phyloP scores from a whole-genome alignment of 2,888 invertebrate genomes.

The Patella pellucida region DNA sequence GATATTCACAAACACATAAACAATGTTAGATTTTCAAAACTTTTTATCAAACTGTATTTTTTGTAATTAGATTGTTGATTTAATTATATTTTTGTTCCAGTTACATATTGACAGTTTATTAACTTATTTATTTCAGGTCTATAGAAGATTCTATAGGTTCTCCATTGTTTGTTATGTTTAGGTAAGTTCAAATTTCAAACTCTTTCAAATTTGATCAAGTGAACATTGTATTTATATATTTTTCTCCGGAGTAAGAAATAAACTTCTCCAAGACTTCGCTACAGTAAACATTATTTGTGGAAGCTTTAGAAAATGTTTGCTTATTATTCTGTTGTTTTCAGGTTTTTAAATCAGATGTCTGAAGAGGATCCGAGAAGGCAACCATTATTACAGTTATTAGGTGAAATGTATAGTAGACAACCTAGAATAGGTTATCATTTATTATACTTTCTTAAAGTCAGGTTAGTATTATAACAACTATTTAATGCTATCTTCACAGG shows the following conservation, averaged over 20 bases:
- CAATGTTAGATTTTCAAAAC: not conserved
- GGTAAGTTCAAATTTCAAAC: constrained; percentile 51
- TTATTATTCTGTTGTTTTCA: constrained; percentile 48
- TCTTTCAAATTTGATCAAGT: not conserved
- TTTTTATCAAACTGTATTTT: not conserved
- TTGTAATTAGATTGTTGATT: not conserved
- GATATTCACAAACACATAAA: too few species aligned
- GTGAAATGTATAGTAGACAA: constrained; percentile 82
- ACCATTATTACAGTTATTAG: constrained; percentile 83
- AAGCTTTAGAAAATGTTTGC: too few species aligned
- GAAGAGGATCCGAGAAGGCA: constrained; percentile 84
- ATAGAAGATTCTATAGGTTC: constrained; percentile 84
- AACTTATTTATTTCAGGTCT: constrained; percentile 51
- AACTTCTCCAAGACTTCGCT: too few species aligned
- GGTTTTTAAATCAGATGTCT: constrained; percentile 82
- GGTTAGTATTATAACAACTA: constrained; percentile 46
- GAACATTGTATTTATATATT: too few species aligned
- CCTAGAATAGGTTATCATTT: constrained; percentile 87
- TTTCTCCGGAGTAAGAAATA: too few species aligned
- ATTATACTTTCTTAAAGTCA: constrained; percentile 88
- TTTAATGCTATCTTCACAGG: too few species aligned
- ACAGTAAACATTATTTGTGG: too few species aligned
- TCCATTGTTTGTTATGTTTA: constrained; percentile 88
- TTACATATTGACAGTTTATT: too few species aligned
- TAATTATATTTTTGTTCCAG: too few species aligned